A percentile compares a stretch with the other conserved stretches of the same genome.
phyloP scores from a whole-genome alignment of 2,113 vertebrate species.

The Tachysurus vachellii region DNA sequence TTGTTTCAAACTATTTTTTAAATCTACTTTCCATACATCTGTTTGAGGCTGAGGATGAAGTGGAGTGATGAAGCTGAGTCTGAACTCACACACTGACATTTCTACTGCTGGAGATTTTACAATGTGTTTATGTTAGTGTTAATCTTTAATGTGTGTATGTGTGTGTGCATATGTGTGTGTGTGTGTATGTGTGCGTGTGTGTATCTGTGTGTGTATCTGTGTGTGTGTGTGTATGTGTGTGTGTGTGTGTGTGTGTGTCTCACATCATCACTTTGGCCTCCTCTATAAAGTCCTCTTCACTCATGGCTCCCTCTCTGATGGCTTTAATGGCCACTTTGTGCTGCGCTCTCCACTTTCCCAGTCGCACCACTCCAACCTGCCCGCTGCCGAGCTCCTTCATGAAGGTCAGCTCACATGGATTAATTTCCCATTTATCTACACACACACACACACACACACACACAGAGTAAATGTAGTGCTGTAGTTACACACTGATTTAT shows the following conservation, averaged over 20 bases:
- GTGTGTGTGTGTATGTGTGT: conserved; percentile 11
- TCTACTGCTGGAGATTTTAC: too few species aligned
- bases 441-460: conserved; percentile 38
- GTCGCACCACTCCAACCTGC: conserved; percentile 86
- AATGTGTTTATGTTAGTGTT: too few species aligned
- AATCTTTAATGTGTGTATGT: background rate
- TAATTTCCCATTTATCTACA: conserved; percentile 92
- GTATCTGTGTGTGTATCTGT: background rate
- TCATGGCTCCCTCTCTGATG: conserved; percentile 91
- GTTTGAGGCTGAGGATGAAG: too few species aligned
- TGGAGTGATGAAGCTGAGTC: too few species aligned
- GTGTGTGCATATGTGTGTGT: background rate
- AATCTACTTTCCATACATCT: too few species aligned
- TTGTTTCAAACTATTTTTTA: too few species aligned
- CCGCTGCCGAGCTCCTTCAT: conserved; percentile 93
- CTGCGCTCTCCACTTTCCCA: conserved; percentile 89
- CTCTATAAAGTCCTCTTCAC: conserved; percentile 94
- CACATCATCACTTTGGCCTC: conserved; percentile 98
- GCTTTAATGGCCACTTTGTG: conserved; percentile 95
- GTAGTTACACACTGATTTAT: background rate
- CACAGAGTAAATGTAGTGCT: background rate
- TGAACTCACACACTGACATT: too few species aligned
- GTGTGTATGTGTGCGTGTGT: background rate
- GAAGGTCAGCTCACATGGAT: conserved; percentile 88
- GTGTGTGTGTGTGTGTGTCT: conserved; percentile 55